Conservation (phyloP, 2,113 vertebrate genomes). For the Chunga burmeisteri region DNA sequence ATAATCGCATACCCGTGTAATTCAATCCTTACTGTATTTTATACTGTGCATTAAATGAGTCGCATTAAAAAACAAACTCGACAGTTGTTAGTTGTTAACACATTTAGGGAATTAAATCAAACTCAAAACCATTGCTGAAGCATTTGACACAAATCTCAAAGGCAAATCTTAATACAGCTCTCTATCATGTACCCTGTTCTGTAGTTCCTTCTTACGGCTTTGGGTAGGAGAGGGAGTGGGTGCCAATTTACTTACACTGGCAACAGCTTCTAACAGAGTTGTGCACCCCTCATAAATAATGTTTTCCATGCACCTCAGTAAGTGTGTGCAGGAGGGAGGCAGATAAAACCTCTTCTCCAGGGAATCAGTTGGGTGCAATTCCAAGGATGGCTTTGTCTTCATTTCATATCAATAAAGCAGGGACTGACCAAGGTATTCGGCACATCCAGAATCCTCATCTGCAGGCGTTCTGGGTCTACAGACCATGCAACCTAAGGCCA, state of each 20-base stretch:
- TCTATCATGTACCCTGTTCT: neutral
- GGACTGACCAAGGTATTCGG: accelerated
- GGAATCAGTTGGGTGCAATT: neutral
- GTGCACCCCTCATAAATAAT: neutral
- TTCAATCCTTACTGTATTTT: constrained; percentile 16
- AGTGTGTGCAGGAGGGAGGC: neutral
- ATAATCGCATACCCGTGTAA: neutral
- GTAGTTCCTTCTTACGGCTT: neutral
- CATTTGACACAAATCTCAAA: neutral
- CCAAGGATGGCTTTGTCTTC: neutral
- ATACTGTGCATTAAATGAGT: neutral
- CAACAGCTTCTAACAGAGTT: neutral
- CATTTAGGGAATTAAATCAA: constrained; percentile 8
- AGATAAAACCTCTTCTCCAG: neutral
- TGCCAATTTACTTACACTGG: neutral
- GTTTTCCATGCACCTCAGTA: neutral
- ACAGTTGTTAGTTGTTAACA: neutral
- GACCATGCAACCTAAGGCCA: neutral
- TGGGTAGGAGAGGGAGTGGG: accelerated
- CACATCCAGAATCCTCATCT: neutral
- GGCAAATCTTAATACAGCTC: neutral
- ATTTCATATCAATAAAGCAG: neutral
- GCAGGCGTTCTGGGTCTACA: accelerated
- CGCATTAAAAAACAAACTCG: neutral
- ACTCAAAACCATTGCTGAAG: neutral